Base-by-base conservation (phyloP, 2,113 vertebrate genomes). In the Dromas ardeola region DNA sequence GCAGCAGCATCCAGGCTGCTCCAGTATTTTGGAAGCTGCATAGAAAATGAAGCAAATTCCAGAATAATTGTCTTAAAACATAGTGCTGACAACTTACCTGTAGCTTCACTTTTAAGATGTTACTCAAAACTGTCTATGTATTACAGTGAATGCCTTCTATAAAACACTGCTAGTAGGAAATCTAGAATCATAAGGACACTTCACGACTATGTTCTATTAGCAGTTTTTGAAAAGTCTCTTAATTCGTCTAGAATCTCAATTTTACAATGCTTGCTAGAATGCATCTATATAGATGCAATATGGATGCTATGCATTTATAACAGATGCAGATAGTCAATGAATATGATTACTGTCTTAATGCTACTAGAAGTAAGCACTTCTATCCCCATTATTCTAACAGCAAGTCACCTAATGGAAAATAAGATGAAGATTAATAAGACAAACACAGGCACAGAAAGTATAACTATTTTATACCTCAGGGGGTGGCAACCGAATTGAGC, bases 401-500 rank as follows among this genome's bases (percentile, higher is more conserved):
- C 49, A 94, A 88, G 72, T 85, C 90, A 94, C 50, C 27, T n/a
- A 81, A 55, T 29, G 84, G 55, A 78, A 63, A 83, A 91, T 58
- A 96, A 97, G 13, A 45, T 56, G 16, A 69, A 86, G 53, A 86
- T 26, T 63, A 94, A 15, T 45, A 70, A 61, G 55, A 63, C 56
- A 74, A 86, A 79, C 6, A 81, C 14, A 50, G 22, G 30, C 25
- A 58, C 1, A 88, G 53, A 93, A 97, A 94, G 69, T 5, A n/a
- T 27, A 96, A 81, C 62, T 50, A 13, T 19, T 45, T 52, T 78
- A 45, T 98, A 99, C 99, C 95, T 98, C 83, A 34, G 98, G 81
- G 11, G 96, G 98, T 32, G 98, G 98, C 58, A 99, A 97, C 42
- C 98, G 98, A 95, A 99, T 71, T 5, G 97, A 97, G 83, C 74